Conservation (phyloP, 2,113 vertebrate genomes). For the Otocyon megalotis region DNA sequence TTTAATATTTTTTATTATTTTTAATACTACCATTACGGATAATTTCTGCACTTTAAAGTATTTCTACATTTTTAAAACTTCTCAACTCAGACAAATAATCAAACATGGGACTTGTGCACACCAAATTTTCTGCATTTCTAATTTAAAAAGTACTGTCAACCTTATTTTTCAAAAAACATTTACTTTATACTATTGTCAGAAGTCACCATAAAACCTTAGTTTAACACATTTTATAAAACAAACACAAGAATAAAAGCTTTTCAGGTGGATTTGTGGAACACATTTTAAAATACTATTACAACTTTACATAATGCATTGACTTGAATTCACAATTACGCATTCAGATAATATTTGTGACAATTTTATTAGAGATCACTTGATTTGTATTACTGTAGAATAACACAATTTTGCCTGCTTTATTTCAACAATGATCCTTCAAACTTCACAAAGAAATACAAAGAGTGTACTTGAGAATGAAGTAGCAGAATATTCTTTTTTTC, state of each 20-base stretch:
- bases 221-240: conserved; percentile 47
- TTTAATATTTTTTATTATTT: too few species aligned
- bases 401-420: background rate
- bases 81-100: background rate
- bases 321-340: conserved; percentile 14
- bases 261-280: background rate
- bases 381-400: background rate
- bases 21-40: background rate
- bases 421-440: background rate
- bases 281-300: background rate
- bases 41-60: background rate
- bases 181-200: background rate
- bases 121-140: background rate
- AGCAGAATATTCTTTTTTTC: background rate
- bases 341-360: background rate
- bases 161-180: background rate
- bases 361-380: conserved; percentile 49
- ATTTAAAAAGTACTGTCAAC: background rate
- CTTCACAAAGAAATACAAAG: background rate
- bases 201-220: background rate
- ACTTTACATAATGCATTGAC: background rate
- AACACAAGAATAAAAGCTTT: background rate
- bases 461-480: background rate
- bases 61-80: background rate
- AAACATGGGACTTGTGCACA: background rate